Evolutionary conservation across 2,888 invertebrate genomes (phyloP), one percentile per base, ranked within the genome.

Genomic region (Drosophila recens): DNA sequence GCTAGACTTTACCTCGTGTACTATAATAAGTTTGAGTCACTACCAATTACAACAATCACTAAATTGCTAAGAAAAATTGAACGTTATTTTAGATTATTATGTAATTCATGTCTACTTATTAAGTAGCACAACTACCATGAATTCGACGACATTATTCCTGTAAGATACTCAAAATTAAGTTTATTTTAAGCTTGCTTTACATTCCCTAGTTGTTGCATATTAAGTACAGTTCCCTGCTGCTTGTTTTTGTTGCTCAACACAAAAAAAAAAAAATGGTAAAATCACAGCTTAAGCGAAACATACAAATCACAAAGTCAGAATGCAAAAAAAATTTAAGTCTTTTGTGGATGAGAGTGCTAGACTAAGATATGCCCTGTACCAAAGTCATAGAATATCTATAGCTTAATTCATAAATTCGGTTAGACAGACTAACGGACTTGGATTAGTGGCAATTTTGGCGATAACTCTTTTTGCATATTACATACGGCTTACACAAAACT

Each of bases 251-350:
- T 56, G 51, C 49, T 64, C 36, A 58, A 57, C 61, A 63, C 67
- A 54, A 64, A 75, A 76, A 75, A 76, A 75, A 76, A 54, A 54
- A 54, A 43, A 34, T 72, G 56, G 54, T 43, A 27, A 38, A 53
- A 61, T 59, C 61, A 53, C 56, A 62, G 51, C 30, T 46, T 40
- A 52, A 36, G 27, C 63, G 48, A 57, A 59, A 64, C 56, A 65
- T 56, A 70, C 67, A 72, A 67, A 72, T 59, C 59, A 61, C 58
- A 49, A 61, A 43, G 33, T 68, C 71, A 48, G 66, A 68, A 67
- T 51, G 62, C 49, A 58, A 49, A 43, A 48, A 36, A 33, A 36
- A 15, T 13, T 2, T 48, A 38, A 30, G 23, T 23, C 8, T 49
- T 4, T 17, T 10, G 17, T 3, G 4, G 11, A 5, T 13, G 3